Evolutionary conservation across 2,888 invertebrate species (phyloP).

Genomic region (Zaprionus obscuricornis): DNA sequence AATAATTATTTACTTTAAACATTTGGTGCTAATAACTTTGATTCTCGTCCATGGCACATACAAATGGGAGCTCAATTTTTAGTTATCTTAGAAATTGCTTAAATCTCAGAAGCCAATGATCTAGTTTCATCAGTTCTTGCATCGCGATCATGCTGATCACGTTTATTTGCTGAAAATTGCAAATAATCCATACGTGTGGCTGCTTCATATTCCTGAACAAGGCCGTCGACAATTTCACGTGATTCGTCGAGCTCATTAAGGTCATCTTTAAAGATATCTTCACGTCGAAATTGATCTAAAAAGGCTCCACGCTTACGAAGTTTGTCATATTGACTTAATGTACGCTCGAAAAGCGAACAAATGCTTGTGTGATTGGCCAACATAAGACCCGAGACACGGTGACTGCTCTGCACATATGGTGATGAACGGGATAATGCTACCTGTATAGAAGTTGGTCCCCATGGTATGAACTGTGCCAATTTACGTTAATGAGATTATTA

Average conservation of each 20-base stretch:
- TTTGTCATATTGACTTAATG: conserved; percentile 96
- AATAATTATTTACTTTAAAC: conserved; percentile 16
- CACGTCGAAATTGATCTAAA: conserved; percentile 97
- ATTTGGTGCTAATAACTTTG: conserved; percentile 16
- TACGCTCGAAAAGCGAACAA: conserved; percentile 96
- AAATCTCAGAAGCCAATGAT: neutral
- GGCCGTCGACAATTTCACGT: conserved; percentile 94
- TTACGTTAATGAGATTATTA: conserved; percentile 98
- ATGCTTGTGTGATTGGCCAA: conserved; percentile 99
- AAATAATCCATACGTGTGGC: conserved; percentile 96
- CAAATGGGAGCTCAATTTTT: neutral
- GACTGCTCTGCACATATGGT: conserved; percentile 97
- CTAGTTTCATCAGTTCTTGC: conserved; percentile 36
- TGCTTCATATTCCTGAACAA: conserved; percentile 97
- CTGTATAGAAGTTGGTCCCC: conserved; percentile 99
- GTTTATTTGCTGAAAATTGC: conserved; percentile 71
- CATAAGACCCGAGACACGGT: conserved; percentile 98
- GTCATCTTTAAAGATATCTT: conserved; percentile 96
- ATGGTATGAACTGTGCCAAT: conserved; percentile 97
- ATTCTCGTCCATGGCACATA: conserved; percentile 40
- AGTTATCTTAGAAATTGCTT: neutral
- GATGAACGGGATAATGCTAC: conserved; percentile 97
- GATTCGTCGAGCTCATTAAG: conserved; percentile 96
- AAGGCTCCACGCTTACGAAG: conserved; percentile 97
- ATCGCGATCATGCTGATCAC: conserved; percentile 19